These are phyloP conservation scores for Lates calcarifer DNA, from an alignment of 2,113 vertebrate species.

Conservation along the genomic window DNA sequence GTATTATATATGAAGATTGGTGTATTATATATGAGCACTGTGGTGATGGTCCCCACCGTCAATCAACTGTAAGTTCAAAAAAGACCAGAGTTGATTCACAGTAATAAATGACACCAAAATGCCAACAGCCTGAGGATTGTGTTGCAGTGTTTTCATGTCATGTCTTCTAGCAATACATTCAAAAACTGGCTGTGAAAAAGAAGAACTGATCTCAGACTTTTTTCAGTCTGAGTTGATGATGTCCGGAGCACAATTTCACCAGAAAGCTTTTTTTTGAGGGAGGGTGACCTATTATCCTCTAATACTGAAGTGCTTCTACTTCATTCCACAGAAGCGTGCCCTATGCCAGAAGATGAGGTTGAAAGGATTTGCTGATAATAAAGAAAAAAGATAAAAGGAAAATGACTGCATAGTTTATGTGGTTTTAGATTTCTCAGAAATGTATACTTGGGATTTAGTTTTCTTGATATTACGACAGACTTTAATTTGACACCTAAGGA, in stretches of 20 bases:
- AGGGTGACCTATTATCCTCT: not conserved
- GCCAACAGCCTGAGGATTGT: too few relatives aligned
- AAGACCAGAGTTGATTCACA: too few relatives aligned
- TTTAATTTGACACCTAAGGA: not conserved
- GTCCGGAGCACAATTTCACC: not conserved
- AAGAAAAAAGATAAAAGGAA: not conserved
- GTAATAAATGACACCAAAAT: too few relatives aligned
- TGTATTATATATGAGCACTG: not conserved
- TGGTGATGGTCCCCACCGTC: not conserved
- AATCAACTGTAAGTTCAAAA: not conserved
- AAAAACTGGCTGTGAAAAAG: not conserved
- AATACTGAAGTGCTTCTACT: not conserved
- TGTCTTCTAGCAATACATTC: not conserved
- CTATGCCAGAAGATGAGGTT: not conserved
- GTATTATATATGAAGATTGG: not conserved
- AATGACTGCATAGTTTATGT: not conserved
- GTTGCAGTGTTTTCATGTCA: not conserved
- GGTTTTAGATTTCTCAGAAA: not conserved
- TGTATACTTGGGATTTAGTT: too few relatives aligned
- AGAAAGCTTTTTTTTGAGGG: not conserved
- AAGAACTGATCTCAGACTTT: not conserved
- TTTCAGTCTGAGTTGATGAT: not conserved
- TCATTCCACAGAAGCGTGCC: not conserved
- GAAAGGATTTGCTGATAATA: not conserved
- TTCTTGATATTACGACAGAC: too few relatives aligned